Base-by-base conservation (phyloP, 1,140 invertebrate species). In the Oedothorax gibbosus region DNA sequence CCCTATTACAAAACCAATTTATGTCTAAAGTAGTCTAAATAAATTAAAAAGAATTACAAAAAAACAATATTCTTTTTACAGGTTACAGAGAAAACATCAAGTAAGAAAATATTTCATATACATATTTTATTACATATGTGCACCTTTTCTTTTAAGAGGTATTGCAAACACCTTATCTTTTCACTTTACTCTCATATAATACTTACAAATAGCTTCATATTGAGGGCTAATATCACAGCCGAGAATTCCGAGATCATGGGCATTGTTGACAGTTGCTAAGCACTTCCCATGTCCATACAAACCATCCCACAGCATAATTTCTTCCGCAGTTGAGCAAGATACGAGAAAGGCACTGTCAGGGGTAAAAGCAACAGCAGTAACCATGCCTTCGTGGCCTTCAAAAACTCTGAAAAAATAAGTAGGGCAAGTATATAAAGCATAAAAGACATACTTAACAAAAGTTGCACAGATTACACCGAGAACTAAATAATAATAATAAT, bases 241-340 rank as follows among this genome's bases (percentile, higher is more conserved):
- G 20, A 93, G 91, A 6, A 96, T 93, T 10, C 94, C 94, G 76
- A 95, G 90, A 89, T 96, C 95, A 88, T 95, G 94, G 86, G 93
- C 94, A 89, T 94, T 94, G 76, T 93, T 91, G 86, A 91, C 87
- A 11, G 91, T 90, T 53, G 87, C 86, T 60, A 92, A 85, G 71
- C 88, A 89, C 77, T 90, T 90, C 0, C 89, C 90, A 87, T 91
- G 89, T 15, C 89, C 90, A 69, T 88, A 88, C 35, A 88, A 87
- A 21, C 92, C 91, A 87, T 92, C 92, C 92, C 94, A 95, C 7
- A 95, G 89, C 73, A 92, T 91, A 6, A 95, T 87, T 69, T 94
- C 92, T 62, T 94, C 94, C 76, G 92, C 90, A 12, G 92, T 93
- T 80, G 94, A 94, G 2, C 92, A 92, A 0, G 93, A 94, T 5